A percentile compares a stretch with the other conserved stretches of the same genome.
phyloP scores from a whole-genome alignment of 2,113 vertebrate species.

The Pedetes capensis region DNA sequence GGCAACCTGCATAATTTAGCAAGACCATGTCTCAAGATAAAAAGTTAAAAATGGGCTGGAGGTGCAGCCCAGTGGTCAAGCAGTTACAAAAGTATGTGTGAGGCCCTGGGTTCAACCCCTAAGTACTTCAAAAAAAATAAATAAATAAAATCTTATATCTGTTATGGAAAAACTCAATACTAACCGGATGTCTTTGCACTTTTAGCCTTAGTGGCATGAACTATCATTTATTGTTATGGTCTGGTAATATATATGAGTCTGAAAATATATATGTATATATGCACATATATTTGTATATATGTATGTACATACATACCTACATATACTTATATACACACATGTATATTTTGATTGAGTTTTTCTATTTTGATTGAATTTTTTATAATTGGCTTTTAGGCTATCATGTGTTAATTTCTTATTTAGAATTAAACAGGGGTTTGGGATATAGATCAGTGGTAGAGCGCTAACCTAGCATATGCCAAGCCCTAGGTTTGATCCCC shows the following conservation, averaged over 20 bases:
- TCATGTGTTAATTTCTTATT: not conserved
- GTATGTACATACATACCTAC: not conserved
- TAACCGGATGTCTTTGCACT: not conserved
- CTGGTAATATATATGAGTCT: not conserved
- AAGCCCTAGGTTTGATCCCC: no score
- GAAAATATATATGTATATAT: no score
- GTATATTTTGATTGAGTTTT: not conserved
- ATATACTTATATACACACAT: not conserved
- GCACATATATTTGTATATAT: not conserved
- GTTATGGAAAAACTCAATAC: not conserved
- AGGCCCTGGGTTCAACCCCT: no score
- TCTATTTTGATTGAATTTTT: not conserved
- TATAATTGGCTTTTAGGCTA: not conserved
- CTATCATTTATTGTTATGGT: not conserved
- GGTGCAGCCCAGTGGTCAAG: no score
- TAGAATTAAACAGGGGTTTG: no score
- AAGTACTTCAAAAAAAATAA: no score
- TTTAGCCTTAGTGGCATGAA: not conserved
- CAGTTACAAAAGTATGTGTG: no score
- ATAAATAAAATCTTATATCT: conserved; percentile 1
- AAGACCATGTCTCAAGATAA: no score
- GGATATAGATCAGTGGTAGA: no score
- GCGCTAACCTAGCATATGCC: no score
- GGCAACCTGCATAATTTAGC: no score
- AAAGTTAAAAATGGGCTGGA: no score